These are phyloP conservation scores for Pleuronectes platessa DNA, from an alignment of 2,113 vertebrate species.

Conservation along the genomic window DNA sequence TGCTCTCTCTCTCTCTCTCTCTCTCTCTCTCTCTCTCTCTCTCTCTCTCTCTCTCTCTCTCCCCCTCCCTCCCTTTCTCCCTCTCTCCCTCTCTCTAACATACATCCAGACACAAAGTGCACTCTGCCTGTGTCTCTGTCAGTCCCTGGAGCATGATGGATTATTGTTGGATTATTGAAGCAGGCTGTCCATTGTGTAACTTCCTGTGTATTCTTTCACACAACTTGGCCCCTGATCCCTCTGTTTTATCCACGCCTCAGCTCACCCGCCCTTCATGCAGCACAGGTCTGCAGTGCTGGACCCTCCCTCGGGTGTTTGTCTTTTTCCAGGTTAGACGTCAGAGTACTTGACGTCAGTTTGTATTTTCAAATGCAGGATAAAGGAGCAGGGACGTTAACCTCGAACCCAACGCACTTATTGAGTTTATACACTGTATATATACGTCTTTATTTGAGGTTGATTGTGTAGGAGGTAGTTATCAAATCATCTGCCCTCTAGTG, in stretches of 20 bases:
- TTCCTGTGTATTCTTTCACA: slow-evolving; percentile 40
- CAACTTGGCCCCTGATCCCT: background rate
- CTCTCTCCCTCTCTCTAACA: slow-evolving; percentile 10
- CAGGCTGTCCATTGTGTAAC: slow-evolving; percentile 50
- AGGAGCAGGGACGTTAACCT: no score
- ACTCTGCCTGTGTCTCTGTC: slow-evolving; percentile 11
- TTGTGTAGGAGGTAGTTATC: background rate
- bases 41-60: slow-evolving; percentile 2
- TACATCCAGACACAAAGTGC: slow-evolving; percentile 46
- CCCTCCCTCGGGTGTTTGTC: background rate
- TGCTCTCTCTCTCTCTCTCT: slow-evolving; percentile 11
- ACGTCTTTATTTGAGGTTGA: background rate
- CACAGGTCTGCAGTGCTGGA: slow-evolving; percentile 15
- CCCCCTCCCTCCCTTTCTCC: background rate
- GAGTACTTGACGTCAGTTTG: background rate
- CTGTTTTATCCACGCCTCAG: background rate
- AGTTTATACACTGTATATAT: background rate
- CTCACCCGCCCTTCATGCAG: background rate
- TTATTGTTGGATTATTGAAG: slow-evolving; percentile 54
- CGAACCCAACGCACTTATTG: background rate
- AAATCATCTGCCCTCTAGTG: slow-evolving; percentile 16
- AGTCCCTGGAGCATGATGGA: slow-evolving; percentile 49
- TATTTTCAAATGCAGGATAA: no score
- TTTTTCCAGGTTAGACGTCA: background rate
- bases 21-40: slow-evolving; percentile 11